phyloP scores from a whole-genome alignment of 2,113 vertebrate genomes.

The Noturus placidus region DNA sequence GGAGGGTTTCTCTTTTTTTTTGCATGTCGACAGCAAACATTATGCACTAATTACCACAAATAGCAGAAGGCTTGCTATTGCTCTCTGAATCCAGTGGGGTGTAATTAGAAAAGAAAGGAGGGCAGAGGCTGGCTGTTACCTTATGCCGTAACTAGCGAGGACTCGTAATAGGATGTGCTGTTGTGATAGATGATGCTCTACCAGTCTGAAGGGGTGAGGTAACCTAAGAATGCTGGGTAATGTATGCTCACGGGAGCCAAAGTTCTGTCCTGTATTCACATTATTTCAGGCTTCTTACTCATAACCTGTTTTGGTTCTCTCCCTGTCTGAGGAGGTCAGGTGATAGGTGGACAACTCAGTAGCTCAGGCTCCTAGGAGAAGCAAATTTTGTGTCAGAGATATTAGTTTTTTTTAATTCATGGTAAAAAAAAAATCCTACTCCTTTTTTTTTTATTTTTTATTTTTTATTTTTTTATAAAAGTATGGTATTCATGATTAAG shows the following conservation, averaged over 20 bases:
- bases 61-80: conserved; percentile 68
- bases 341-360: not conserved
- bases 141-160: conserved; percentile 18
- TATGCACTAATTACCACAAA: conserved; percentile 76
- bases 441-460: too few species aligned
- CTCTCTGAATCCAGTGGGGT: conserved; percentile 69
- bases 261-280: not conserved
- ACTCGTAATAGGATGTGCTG: conserved; percentile 30
- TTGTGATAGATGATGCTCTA: conserved; percentile 11
- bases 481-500: not conserved
- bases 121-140: conserved; percentile 56
- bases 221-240: conserved; percentile 39
- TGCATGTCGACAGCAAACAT: conserved; percentile 75
- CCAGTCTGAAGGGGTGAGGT: conserved; percentile 1
- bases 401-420: not conserved
- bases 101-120: conserved; percentile 72
- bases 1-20: conserved; percentile 48
- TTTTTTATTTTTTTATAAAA: not conserved
- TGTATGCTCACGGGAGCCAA: conserved; percentile 32
- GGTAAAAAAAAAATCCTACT: not conserved
- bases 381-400: not conserved
- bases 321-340: not conserved
- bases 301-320: not conserved
- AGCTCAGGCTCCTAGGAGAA: not conserved
- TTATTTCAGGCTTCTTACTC: conserved; percentile 13